Evolutionary conservation across 2,113 vertebrate species (phyloP).

Genomic region (Asarcornis scutulata): DNA sequence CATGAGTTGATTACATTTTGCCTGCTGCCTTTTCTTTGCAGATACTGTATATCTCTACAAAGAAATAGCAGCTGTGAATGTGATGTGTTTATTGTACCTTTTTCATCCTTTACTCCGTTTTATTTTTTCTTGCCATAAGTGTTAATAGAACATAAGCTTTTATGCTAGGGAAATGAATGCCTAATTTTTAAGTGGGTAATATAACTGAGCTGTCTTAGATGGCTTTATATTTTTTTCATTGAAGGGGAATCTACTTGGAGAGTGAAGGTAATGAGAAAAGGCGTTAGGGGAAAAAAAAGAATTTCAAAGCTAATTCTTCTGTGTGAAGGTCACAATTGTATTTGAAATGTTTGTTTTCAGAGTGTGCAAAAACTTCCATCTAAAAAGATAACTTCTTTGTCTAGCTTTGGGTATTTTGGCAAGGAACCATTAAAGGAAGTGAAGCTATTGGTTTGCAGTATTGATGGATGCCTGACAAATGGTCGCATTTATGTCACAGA

Average conservation of each 20-base stretch:
- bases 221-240: neutral
- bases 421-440: slow-evolving; percentile 81
- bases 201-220: neutral
- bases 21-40: neutral
- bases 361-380: neutral
- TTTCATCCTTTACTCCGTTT: neutral
- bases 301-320: neutral
- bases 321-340: neutral
- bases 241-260: neutral
- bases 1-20: neutral
- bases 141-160: neutral
- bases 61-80: neutral
- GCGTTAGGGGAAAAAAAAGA: neutral
- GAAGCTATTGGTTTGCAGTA: slow-evolving; percentile 85
- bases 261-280: neutral
- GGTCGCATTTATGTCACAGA: slow-evolving; percentile 83
- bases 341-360: neutral
- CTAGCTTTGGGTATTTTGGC: slow-evolving; percentile 93
- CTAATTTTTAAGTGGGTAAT: neutral
- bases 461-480: slow-evolving; percentile 90
- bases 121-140: neutral
- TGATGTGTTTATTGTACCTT: neutral
- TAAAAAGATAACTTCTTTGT: slow-evolving; percentile 62
- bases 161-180: neutral
- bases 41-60: neutral